Evolutionary conservation across 2,113 vertebrate species (phyloP).

Genomic region (Corydoras maculifer): DNA sequence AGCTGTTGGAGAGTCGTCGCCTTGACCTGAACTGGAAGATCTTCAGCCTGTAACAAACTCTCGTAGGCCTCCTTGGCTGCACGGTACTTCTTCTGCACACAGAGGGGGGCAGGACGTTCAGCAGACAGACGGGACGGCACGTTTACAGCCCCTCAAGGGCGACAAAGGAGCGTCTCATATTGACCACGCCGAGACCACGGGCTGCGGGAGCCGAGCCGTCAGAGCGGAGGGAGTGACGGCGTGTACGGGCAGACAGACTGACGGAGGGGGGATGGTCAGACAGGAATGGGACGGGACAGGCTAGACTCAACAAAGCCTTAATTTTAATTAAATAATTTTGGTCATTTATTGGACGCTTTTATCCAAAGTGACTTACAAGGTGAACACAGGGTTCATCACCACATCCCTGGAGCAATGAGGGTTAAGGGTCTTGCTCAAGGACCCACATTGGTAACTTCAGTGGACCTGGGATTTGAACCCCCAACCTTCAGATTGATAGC

Average conservation of each 20-base stretch:
- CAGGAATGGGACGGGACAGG: conserved; percentile 48
- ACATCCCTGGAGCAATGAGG: too few relatives aligned
- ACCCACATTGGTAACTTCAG: too few relatives aligned
- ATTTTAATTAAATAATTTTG: conserved; percentile 22
- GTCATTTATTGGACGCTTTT: too few relatives aligned
- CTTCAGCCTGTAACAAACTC: conserved; percentile 88
- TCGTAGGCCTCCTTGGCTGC: conserved; percentile 97
- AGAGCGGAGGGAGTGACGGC: conserved; percentile 24
- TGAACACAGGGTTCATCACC: too few relatives aligned
- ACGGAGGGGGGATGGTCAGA: conserved; percentile 53
- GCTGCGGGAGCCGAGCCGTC: conserved; percentile 31
- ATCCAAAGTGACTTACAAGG: too few relatives aligned
- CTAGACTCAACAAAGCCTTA: conserved; percentile 57
- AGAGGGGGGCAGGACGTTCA: conserved; percentile 39
- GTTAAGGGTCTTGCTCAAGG: too few relatives aligned
- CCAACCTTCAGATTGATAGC: too few relatives aligned
- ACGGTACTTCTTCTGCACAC: conserved; percentile 88
- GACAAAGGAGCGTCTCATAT: conserved; percentile 56
- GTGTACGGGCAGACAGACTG: conserved; percentile 22
- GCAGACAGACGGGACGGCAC: conserved; percentile 51
- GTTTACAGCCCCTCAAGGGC: conserved; percentile 55
- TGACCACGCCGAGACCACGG: conserved; percentile 49
- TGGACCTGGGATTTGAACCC: too few relatives aligned
- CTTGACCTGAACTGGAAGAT: conserved; percentile 96
- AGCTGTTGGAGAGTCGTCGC: conserved; percentile 94